These are phyloP conservation scores for Hemiscyllium ocellatum DNA, from an alignment of 2,113 vertebrate species.

Conservation along the genomic window DNA sequence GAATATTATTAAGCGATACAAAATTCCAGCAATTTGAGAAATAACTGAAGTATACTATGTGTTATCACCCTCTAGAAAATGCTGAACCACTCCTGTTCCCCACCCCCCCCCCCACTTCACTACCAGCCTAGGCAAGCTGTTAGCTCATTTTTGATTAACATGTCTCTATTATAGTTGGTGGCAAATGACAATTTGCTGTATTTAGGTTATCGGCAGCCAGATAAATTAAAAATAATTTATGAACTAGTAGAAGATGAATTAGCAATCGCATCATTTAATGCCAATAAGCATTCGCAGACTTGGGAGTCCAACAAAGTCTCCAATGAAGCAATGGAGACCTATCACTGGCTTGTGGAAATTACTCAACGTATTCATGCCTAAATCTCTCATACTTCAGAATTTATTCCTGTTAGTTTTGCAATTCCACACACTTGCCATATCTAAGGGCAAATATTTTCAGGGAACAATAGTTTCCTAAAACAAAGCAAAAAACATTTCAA, in stretches of 20 bases:
- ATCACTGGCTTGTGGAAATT: not conserved
- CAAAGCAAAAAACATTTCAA: not conserved
- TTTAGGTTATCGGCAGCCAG: not conserved
- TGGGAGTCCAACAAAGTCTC: not conserved
- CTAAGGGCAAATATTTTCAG: not conserved
- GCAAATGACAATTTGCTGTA: not conserved
- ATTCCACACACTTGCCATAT: not conserved
- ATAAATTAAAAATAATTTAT: not conserved
- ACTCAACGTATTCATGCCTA: not conserved
- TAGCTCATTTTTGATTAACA: not conserved
- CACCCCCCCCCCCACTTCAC: not conserved
- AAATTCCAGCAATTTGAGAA: not conserved
- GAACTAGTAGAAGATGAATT: not conserved
- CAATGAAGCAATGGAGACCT: not conserved
- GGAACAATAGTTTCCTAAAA: not conserved
- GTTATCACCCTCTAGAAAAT: not conserved
- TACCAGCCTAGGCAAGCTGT: not conserved
- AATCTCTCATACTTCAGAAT: not conserved
- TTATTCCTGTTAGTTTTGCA: not conserved
- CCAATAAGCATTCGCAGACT: not conserved
- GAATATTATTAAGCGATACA: not conserved
- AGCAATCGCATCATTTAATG: not conserved
- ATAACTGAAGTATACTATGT: not conserved
- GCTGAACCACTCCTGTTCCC: not conserved
- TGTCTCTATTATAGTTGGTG: not conserved